Evolutionary conservation across 1,140 invertebrate genomes (phyloP), one percentile per base, ranked within the genome.

Genomic region (Trichogramma pretiosum): DNA sequence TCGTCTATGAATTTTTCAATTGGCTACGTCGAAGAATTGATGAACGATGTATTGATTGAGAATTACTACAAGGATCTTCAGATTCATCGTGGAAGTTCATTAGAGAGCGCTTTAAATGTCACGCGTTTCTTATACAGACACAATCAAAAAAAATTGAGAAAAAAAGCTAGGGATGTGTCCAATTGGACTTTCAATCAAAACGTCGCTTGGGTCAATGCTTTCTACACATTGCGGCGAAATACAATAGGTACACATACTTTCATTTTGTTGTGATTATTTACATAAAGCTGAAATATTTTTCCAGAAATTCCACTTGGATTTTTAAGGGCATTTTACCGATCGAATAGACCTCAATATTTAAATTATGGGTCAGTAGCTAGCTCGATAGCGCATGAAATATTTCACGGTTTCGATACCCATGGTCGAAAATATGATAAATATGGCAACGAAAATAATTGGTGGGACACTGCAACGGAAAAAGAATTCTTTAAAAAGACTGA

Each of bases 171-270:
- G n/a, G n/a, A n/a, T n/a, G 68, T 73, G 4, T 77, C 83, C 0
- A 78, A 82, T 57, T 83, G 80, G 80, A 77, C 77, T 24, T 75
- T 73, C 17, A 77, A 81, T 55, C 76, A 77, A 19, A 64, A 73
- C 48, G 75, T 79, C 13, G 79, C 79, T 3, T 68, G 80, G 46
- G 80, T 83, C 13, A 83, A 83, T 58, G 80, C 81, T 21, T 83
- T 76, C 54, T 83, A 83, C 56, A 78, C 75, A 37, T 71, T 78
- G 0, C 70, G 80, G 33, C 79, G 81, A 61, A 83, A 83, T 61
- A 78, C 75, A 42, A 82, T 83, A 46, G 76, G 78, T 80, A 28
- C 11, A 28, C 5, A 28, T 28, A 28, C 24, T 28, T 11, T 7
- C 11, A 28, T 5, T 28, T 7, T 7, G 11, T 28, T 34, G 32